Evolutionary conservation across 2,888 invertebrate species (phyloP), one percentile per base, ranked within the genome.

Genomic region (Osmoderma eremita): DNA sequence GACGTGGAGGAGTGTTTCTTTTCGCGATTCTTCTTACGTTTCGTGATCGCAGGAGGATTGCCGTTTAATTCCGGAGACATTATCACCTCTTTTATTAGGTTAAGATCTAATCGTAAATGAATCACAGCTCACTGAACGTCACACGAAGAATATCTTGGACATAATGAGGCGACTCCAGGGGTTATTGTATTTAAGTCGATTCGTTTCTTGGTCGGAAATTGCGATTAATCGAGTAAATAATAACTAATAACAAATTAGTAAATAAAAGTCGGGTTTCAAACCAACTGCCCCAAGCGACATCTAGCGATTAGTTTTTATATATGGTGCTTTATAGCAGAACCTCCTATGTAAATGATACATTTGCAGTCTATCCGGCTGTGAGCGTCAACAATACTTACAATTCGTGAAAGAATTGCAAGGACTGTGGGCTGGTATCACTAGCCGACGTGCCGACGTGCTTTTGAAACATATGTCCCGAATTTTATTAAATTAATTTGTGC

Each of bases 1-100:
- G 61, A 65, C 18, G 62, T 53, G 2, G 65, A 65, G 38, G 63
- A 42, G 12, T 71, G 68, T 20, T 69, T 69, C 13, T 70, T 67
- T 15, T 69, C 68, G 24, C 78, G 77, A 67, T 79, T 79, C 72
- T 82, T 82, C 74, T 81, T 82, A n/a, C 82, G 78, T 75, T 80
- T 82, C 18, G 78, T 78, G 24, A 79, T 77, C 74, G 77, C 78
- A 72, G 81, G 80, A 17, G 79, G 79, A 75, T 81, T 81, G 72
- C 79, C 80, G 75, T 81, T 82, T 65, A 79, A 74, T 78, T 82
- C 81, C 6, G 80, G 79, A 36, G 71, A 74, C 72, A 73, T 73
- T 39, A 50, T 50, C 53, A 53, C 53, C 36, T n/a, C n/a, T 53
- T 30, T 24, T 30, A 30, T 53, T 18, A 39, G 58, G 58, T 61